phyloP scores from a whole-genome alignment of 1,140 invertebrate species.

The Penaeus indicus region DNA sequence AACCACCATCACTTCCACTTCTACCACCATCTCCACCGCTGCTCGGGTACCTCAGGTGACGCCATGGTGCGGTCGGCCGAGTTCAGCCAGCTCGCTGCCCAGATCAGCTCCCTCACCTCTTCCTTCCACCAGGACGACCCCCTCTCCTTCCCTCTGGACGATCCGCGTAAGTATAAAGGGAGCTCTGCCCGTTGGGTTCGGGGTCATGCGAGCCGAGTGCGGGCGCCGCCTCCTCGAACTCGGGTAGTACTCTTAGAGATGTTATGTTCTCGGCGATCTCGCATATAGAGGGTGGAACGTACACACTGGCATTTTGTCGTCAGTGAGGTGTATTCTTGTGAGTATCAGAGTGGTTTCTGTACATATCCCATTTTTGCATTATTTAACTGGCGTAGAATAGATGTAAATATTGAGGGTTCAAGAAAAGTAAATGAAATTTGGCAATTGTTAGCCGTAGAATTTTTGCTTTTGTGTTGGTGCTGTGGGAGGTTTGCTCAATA shows the following conservation, averaged over 20 bases:
- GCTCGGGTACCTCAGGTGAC: slow-evolving; percentile 8
- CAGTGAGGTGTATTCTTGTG: too few species aligned
- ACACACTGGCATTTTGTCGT: too few species aligned
- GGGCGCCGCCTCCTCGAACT: neutral
- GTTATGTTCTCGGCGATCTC: too few species aligned
- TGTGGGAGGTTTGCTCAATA: too few species aligned
- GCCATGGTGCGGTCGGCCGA: slow-evolving; percentile 47
- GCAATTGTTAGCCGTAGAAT: too few species aligned
- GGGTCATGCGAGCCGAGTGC: neutral
- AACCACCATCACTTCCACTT: neutral
- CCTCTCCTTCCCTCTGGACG: slow-evolving; percentile 20
- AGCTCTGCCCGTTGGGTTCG: neutral
- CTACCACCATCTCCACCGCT: slow-evolving; percentile 6
- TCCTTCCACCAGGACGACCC: slow-evolving; percentile 54
- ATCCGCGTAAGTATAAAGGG: slow-evolving; percentile 34
- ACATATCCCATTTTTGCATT: too few species aligned
- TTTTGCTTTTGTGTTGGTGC: too few species aligned
- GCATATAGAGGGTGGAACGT: too few species aligned
- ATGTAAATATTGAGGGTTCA: too few species aligned
- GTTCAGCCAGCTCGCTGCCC: slow-evolving; percentile 59
- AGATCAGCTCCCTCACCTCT: slow-evolving; percentile 61
- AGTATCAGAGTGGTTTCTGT: too few species aligned
- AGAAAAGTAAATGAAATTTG: too few species aligned
- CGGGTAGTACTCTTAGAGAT: neutral
- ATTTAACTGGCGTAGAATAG: too few species aligned